Conservation (phyloP, 2,113 vertebrate species). For the Cyanoderma ruficeps region DNA sequence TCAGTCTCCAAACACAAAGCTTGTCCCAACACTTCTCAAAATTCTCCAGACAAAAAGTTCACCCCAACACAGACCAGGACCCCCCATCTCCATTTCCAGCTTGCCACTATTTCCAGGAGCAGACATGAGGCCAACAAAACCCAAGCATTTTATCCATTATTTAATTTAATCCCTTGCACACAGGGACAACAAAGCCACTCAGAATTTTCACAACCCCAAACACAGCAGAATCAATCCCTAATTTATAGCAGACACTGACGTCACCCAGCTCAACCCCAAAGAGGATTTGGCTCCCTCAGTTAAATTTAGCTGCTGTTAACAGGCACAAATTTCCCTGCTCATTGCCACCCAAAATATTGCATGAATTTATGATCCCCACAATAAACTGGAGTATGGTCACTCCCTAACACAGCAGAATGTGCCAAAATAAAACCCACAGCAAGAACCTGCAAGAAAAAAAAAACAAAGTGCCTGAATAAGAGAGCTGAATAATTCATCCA, state of each 20-base stretch:
- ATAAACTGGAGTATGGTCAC: background rate
- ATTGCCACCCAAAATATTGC: background rate
- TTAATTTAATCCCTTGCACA: background rate
- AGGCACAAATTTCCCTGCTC: background rate
- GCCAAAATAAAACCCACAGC: background rate
- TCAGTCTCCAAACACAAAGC: background rate
- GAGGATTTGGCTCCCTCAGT: background rate
- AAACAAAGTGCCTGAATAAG: background rate
- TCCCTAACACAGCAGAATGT: too few species aligned
- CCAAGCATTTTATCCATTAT: background rate
- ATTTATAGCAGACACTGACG: background rate
- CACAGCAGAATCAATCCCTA: background rate
- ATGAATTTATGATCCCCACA: background rate
- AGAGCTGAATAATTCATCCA: background rate
- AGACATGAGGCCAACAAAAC: background rate
- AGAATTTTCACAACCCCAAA: background rate
- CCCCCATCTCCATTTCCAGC: background rate
- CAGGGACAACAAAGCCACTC: background rate
- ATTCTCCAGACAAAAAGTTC: background rate
- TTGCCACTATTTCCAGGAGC: background rate
- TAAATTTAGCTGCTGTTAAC: constrained; percentile 34
- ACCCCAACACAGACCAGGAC: rapidly evolving
- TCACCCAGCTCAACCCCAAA: background rate
- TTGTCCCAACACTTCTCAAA: background rate
- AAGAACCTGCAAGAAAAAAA: background rate